Percentiles rank a stretch among this genome's conserved stretches.
Conservation (phyloP, 2,888 invertebrate genomes). For the Cerceris rybyensis region DNA sequence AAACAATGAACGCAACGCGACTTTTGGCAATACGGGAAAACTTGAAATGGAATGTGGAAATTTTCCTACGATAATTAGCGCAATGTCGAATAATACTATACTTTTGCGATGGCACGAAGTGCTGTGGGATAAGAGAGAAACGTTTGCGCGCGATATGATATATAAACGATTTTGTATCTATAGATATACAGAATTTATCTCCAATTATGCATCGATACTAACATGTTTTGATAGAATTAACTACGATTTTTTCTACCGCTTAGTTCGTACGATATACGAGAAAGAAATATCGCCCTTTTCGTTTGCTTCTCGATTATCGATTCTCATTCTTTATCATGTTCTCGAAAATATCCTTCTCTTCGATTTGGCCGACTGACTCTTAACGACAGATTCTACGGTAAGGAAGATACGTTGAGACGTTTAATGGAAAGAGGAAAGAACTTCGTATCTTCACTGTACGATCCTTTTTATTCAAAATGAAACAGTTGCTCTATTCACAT, state of each 20-base stretch:
- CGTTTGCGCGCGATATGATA: constrained; percentile 18
- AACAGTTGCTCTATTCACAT: too few species aligned
- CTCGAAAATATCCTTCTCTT: neutral
- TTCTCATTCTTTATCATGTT: constrained; percentile 3
- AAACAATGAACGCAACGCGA: neutral
- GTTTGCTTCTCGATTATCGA: neutral
- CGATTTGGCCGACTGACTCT: too few species aligned
- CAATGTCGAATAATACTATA: neutral
- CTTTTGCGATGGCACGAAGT: neutral
- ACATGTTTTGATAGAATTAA: constrained; percentile 67
- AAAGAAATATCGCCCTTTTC: constrained; percentile 1
- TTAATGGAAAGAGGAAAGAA: too few species aligned
- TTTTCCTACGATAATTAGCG: neutral
- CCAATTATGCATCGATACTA: constrained; percentile 48
- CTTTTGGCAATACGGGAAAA: neutral
- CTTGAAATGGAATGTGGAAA: neutral
- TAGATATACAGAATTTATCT: constrained; percentile 44
- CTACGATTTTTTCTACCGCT: constrained; percentile 68
- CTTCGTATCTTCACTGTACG: too few species aligned
- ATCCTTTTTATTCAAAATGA: too few species aligned
- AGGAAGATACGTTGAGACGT: too few species aligned
- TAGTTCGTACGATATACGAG: constrained; percentile 50
- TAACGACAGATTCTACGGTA: too few species aligned
- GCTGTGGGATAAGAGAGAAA: neutral
- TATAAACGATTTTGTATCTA: constrained; percentile 56